Evolutionary conservation across 2,888 invertebrate genomes (phyloP).

Genomic region (Sinohyriopsis cumingii): DNA sequence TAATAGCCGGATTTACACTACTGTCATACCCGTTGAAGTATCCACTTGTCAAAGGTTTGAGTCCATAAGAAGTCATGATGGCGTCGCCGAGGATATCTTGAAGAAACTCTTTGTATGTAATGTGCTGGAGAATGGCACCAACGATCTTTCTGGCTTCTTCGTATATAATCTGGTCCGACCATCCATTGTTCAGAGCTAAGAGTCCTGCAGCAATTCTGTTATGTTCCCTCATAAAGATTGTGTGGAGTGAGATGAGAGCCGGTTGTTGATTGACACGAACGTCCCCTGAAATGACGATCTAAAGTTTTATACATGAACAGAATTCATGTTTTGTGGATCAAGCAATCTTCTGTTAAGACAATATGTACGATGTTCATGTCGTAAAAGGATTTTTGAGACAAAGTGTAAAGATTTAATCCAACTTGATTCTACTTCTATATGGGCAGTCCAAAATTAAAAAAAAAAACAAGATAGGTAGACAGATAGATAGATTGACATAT

Average conservation of each 20-base stretch:
- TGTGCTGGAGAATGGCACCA: constrained; percentile 1
- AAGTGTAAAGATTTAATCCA: no score
- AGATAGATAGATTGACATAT: no score
- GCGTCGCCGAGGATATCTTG: background rate
- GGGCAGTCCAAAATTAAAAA: no score
- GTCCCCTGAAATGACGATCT: no score
- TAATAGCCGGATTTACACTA: background rate
- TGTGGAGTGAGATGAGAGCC: background rate
- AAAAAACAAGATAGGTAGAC: no score
- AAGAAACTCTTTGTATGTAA: constrained; percentile 1
- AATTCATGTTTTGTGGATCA: no score
- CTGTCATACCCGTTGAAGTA: background rate
- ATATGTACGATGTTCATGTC: no score
- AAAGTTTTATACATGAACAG: no score
- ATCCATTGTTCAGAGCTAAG: background rate
- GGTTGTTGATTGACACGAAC: no score
- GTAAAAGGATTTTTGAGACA: no score
- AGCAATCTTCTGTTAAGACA: no score
- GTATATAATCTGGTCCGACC: background rate
- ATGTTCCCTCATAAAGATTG: constrained; percentile 2
- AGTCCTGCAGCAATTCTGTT: background rate
- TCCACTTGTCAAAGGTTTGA: background rate
- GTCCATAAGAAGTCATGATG: background rate
- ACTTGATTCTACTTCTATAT: no score
- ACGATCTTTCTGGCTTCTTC: constrained; percentile 1